Evolutionary conservation across 2,113 vertebrate genomes (phyloP).

Genomic region (Limanda limanda): DNA sequence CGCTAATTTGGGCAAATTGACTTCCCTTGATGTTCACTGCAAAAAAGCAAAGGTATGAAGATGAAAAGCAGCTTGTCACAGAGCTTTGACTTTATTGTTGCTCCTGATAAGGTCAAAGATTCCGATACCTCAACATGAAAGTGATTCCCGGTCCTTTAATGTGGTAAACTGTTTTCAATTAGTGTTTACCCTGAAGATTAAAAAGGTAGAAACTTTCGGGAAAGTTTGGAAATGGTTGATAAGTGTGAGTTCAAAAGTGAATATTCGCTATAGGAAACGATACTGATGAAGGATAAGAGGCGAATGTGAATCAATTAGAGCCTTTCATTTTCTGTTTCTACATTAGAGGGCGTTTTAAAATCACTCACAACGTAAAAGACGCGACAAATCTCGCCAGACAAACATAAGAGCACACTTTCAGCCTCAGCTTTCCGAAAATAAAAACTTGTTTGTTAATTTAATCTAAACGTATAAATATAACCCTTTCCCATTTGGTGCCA

Average conservation of each 20-base stretch:
- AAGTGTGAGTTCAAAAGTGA: constrained; percentile 36
- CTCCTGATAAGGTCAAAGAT: constrained; percentile 60
- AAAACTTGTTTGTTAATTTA: constrained; percentile 11
- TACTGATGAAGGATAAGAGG: constrained; percentile 1
- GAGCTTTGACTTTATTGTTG: constrained; percentile 52
- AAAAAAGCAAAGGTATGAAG: constrained; percentile 34
- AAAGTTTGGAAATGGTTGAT: constrained; percentile 39
- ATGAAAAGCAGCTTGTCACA: constrained; percentile 57
- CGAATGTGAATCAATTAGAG: no score
- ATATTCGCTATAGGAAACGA: constrained; percentile 32
- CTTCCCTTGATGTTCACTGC: constrained; percentile 34
- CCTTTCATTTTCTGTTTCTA: no score
- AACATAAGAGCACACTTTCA: background rate
- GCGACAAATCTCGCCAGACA: no score
- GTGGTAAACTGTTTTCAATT: constrained; percentile 68
- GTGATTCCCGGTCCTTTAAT: constrained; percentile 47
- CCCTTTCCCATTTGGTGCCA: constrained; percentile 18
- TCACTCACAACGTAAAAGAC: no score
- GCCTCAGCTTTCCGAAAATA: background rate
- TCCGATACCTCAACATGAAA: constrained; percentile 41
- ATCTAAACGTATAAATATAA: constrained; percentile 23
- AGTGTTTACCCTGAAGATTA: constrained; percentile 57
- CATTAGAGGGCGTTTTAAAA: no score
- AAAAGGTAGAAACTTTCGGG: constrained; percentile 39
- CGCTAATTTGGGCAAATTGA: constrained; percentile 14